These are phyloP conservation scores for Ptilonorhynchus violaceus DNA, from an alignment of 2,113 vertebrate genomes.

Conservation along the genomic window DNA sequence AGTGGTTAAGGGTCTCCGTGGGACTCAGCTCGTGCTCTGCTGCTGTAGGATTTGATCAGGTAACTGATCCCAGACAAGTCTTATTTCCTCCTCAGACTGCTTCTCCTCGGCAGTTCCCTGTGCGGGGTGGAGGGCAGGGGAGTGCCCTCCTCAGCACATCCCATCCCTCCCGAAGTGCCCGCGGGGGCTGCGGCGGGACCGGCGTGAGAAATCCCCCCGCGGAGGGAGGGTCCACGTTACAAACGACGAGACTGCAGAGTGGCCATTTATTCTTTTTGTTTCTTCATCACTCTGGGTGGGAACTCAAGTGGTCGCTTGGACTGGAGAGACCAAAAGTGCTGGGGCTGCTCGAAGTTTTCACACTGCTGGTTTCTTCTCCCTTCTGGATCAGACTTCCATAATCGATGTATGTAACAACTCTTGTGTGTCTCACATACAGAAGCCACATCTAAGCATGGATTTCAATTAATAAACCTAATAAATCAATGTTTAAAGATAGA, in stretches of 20 bases:
- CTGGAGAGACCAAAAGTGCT: background rate
- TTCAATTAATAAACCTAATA: background rate
- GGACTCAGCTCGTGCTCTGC: fast-evolving
- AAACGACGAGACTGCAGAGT: background rate
- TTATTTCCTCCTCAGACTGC: background rate
- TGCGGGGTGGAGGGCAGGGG: background rate
- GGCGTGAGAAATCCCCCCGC: background rate
- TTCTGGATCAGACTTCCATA: background rate
- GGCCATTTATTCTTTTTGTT: background rate
- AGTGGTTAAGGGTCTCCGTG: background rate
- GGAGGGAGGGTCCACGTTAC: background rate
- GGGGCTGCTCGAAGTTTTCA: background rate
- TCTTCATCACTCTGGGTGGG: background rate
- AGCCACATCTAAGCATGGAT: background rate
- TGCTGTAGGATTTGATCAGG: background rate
- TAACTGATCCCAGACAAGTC: background rate
- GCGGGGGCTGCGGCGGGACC: no score
- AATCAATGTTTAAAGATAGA: background rate
- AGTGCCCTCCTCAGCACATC: background rate
- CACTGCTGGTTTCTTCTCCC: background rate
- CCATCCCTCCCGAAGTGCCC: background rate
- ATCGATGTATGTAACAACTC: background rate
- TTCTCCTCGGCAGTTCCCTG: background rate
- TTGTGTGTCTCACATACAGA: background rate
- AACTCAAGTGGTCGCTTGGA: background rate